Evolutionary conservation across 2,113 vertebrate species (phyloP).

Genomic region (Regulus satrapa): DNA sequence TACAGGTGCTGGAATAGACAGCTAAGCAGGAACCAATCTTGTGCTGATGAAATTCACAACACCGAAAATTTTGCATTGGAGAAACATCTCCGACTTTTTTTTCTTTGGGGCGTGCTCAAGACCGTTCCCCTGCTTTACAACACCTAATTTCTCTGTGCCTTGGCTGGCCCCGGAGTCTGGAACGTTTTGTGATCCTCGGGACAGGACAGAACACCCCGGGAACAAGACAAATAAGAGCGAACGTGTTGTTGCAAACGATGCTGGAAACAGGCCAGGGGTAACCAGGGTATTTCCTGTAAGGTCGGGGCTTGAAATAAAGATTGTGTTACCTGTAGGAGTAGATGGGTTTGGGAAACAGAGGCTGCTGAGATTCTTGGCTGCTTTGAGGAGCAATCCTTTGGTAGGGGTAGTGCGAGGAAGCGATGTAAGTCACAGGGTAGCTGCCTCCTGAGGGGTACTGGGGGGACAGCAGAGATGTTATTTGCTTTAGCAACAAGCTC

Average conservation of each 20-base stretch:
- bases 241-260: neutral
- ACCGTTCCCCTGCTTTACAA: neutral
- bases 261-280: neutral
- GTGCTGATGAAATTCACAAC: neutral
- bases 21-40: neutral
- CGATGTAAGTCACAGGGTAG: slow-evolving; percentile 75
- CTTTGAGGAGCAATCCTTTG: slow-evolving; percentile 78
- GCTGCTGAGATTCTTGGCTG: slow-evolving; percentile 74
- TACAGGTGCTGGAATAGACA: neutral
- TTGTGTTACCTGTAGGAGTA: slow-evolving; percentile 93
- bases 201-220: neutral
- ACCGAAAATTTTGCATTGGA: neutral
- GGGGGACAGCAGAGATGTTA: neutral
- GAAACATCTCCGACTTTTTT: rapidly evolving
- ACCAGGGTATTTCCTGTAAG: neutral
- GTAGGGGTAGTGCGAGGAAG: slow-evolving; percentile 79
- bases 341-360: slow-evolving; percentile 92
- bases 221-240: neutral
- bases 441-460: slow-evolving; percentile 78
- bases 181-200: neutral
- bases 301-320: neutral
- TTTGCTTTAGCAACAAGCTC: neutral
- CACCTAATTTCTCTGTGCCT: neutral
- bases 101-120: neutral
- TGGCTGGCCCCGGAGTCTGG: neutral